These are phyloP conservation scores for Aphidoletes aphidimyza DNA, from an alignment of 2,888 invertebrate species.

Conservation along the genomic window DNA sequence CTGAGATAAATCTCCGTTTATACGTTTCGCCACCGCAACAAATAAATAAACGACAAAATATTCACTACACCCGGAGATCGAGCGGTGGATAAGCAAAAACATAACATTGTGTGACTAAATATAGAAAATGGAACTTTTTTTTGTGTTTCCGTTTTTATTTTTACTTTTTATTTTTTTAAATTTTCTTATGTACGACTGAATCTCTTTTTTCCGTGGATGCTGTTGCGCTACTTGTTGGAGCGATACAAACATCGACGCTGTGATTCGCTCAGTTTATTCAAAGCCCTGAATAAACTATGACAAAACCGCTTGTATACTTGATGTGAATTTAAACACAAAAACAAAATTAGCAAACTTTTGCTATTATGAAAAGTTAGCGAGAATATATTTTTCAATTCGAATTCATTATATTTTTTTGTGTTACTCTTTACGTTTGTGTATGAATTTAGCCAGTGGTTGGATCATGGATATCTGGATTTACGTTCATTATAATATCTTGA, in stretches of 20 bases:
- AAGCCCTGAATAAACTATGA: neutral
- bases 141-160: too few relatives aligned
- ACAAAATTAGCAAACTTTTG: constrained; percentile 41
- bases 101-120: neutral
- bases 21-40: neutral
- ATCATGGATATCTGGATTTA: neutral
- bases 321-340: neutral
- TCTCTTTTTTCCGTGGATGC: too few relatives aligned
- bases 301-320: too few relatives aligned
- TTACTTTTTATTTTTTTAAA: too few relatives aligned
- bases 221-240: too few relatives aligned
- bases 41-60: constrained; percentile 13
- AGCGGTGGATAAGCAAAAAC: neutral
- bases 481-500: constrained; percentile 25
- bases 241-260: too few relatives aligned
- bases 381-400: constrained; percentile 47
- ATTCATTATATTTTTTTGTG: neutral
- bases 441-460: neutral
- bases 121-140: neutral
- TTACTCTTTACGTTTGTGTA: too few relatives aligned
- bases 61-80: neutral
- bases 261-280: too few relatives aligned
- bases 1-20: neutral
- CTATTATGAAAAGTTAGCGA: constrained; percentile 28
- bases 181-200: too few relatives aligned